Conservation (phyloP, 2,888 invertebrate species). For the Drosophila phalerata region DNA sequence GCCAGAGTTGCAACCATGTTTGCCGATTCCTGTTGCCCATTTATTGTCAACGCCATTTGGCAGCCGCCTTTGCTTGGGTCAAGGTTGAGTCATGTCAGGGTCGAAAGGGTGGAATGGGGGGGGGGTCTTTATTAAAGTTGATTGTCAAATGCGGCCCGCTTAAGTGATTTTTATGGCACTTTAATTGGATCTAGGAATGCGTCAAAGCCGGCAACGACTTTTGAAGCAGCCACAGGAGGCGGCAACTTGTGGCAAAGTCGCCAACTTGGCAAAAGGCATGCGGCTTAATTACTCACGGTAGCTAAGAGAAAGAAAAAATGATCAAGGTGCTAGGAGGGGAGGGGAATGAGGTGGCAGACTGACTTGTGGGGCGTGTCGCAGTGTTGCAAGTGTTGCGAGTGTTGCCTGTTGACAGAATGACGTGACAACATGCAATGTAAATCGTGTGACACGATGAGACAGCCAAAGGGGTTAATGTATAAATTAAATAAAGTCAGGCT, state of each 20-base stretch:
- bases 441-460: constrained; percentile 73
- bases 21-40: constrained; percentile 62
- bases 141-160: constrained; percentile 76
- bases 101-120: constrained; percentile 2
- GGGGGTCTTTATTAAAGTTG: constrained; percentile 75
- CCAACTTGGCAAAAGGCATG: constrained; percentile 56
- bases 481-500: constrained; percentile 72
- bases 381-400: constrained; percentile 21
- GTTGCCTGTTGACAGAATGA: constrained; percentile 73
- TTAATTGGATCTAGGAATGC: constrained; percentile 69
- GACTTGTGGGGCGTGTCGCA: constrained; percentile 47
- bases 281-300: constrained; percentile 75
- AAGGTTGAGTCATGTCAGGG: constrained; percentile 60
- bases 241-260: constrained; percentile 12
- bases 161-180: constrained; percentile 79
- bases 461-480: constrained; percentile 76
- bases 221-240: constrained; percentile 47
- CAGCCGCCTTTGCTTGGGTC: constrained; percentile 50
- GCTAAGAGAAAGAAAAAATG: constrained; percentile 24
- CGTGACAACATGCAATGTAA: constrained; percentile 81
- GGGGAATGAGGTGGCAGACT: not conserved
- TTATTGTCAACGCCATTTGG: constrained; percentile 53
- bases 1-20: constrained; percentile 43
- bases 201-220: constrained; percentile 25
- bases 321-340: not conserved